Conservation (phyloP, 2,797 vertebrate genomes). For the Crypturellus tataupa region DNA sequence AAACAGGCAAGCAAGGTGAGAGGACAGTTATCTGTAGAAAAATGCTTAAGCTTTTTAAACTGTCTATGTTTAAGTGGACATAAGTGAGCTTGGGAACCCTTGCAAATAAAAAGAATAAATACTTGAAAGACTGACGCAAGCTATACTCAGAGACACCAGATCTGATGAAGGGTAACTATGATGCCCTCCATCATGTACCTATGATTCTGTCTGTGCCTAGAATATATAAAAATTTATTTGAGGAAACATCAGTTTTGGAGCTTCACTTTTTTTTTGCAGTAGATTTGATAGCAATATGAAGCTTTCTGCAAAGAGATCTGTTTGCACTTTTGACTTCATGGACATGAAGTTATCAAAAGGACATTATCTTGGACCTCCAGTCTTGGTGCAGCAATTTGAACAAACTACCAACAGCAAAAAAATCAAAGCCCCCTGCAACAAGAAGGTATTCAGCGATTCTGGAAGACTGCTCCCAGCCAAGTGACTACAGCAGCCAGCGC, state of each 20-base stretch:
- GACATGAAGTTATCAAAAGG: background rate
- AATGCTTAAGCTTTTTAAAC: background rate
- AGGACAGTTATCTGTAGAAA: background rate
- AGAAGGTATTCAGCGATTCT: background rate
- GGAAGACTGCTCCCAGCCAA: background rate
- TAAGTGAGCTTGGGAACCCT: background rate
- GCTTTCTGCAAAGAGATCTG: background rate
- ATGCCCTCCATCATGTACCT: background rate
- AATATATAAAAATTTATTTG: background rate
- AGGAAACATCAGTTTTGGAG: background rate
- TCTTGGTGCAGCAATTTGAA: background rate
- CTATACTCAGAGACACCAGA: background rate
- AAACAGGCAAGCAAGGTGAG: background rate
- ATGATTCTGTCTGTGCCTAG: background rate
- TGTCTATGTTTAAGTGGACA: background rate
- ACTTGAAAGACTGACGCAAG: background rate
- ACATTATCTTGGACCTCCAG: background rate
- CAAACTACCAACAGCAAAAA: no score
- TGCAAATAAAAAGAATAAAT: background rate
- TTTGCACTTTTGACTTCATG: background rate
- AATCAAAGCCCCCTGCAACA: background rate
- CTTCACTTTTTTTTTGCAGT: fast-evolving
- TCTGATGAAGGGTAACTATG: background rate
- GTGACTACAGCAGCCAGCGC: no score
- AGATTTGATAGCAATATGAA: background rate